A percentile compares a stretch with the other conserved stretches of the same genome.
Conservation (phyloP, 2,888 invertebrate genomes). For the Galeopsomyia nigrocyanea region DNA sequence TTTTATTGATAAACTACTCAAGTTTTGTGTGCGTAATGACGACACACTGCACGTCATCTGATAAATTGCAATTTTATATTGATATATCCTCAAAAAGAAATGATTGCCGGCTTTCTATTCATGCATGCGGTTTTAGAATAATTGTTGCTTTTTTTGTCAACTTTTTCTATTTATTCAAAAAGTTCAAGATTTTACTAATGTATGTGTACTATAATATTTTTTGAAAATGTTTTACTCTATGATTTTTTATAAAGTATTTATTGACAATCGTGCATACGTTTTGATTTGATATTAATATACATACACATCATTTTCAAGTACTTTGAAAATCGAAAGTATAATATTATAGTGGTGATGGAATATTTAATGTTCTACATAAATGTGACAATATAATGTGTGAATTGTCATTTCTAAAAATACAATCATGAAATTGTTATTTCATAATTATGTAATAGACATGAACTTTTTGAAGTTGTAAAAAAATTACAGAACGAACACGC, state of each 20-base stretch:
- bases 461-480: constrained; percentile 31
- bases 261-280: neutral
- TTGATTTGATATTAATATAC: too few relatives aligned
- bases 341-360: too few relatives aligned
- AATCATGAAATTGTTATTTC: too few relatives aligned
- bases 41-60: constrained; percentile 18
- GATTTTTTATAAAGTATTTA: neutral
- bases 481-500: neutral
- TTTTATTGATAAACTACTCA: neutral
- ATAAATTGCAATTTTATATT: constrained; percentile 11
- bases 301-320: too few relatives aligned
- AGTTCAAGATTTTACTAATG: constrained; percentile 16
- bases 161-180: constrained; percentile 31
- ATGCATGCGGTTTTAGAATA: constrained; percentile 30
- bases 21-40: constrained; percentile 31
- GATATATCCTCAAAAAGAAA: constrained; percentile 29
- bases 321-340: too few relatives aligned
- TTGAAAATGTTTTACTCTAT: neutral
- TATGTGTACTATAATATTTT: neutral
- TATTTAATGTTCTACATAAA: too few relatives aligned
- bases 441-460: neutral
- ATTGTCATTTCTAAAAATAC: too few relatives aligned
- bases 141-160: constrained; percentile 23
- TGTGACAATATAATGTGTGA: too few relatives aligned
- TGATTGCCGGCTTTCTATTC: constrained; percentile 25